Base-by-base conservation (phyloP, 2,113 vertebrate species). In the Miniopterus natalensis region DNA sequence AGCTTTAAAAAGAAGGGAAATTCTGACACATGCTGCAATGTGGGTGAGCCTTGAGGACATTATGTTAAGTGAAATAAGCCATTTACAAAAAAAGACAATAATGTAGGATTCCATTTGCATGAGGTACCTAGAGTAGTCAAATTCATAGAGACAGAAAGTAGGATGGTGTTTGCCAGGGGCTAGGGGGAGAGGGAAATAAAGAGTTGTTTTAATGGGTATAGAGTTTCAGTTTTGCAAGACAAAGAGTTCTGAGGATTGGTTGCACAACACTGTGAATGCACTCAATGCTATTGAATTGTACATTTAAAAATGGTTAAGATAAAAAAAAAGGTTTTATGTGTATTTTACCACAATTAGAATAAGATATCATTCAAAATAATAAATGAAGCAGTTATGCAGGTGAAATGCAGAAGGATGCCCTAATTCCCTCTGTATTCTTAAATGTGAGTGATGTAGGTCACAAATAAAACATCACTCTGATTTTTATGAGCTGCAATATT, bases 401-500 rank as follows among this genome's bases (percentile, higher is more conserved):
- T 87, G 71, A 93, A 90, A 88, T 94, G 55, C 53, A 70, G 61
- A 88, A 95, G 55, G 74, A 83, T 90, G 92, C 57, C 92, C 97
- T 98, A 95, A 98, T 98, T 98, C 97, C 88, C 93, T 96, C 31
- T 31, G 23, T 88, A 84, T 96, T 97, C 96, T 97, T 98, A 74
- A 57, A 81, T 79, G 49, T 94, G 86, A 98, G 92, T 96, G 96
- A 98, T 97, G 91, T 97, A 97, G 97, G 95, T 98, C 97, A 98
- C 95, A 97, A 96, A 91, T 97, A 98, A 97, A 98, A 96, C 95
- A 90, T 96, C 88, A 68, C 71, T 96, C 90, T 83, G 53, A 81
- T 95, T 97, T 98, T 98, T 98, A 98, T 98, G 96, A 98, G 97
- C 96, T 95, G 80, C 86, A 97, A 94, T 98, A 97, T 96, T 97